Evolutionary conservation across 2,113 vertebrate species (phyloP).

Genomic region (Atrichornis clamosus): DNA sequence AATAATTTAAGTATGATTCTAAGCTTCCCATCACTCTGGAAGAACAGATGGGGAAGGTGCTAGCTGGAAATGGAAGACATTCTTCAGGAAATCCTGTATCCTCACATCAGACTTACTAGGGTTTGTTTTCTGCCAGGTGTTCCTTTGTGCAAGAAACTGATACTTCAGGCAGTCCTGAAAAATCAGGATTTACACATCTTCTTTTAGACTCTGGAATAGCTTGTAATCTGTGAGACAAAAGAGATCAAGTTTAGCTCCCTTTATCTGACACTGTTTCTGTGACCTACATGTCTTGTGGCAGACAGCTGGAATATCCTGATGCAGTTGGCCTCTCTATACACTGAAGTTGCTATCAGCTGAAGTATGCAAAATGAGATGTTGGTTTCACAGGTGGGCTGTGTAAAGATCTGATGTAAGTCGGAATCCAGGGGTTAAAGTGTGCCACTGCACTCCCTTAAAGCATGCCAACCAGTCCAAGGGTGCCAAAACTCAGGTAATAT

Average conservation of each 20-base stretch:
- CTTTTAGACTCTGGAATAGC: not conserved
- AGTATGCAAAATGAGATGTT: not conserved
- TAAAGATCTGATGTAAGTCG: not conserved
- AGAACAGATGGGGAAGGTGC: not conserved
- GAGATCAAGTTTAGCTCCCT: not conserved
- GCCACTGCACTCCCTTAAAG: not conserved
- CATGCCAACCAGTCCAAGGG: not conserved
- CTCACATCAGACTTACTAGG: not conserved
- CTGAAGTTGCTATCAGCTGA: not conserved
- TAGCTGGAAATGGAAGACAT: not conserved
- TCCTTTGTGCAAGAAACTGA: not conserved
- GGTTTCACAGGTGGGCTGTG: not conserved
- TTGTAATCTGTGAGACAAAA: conserved; percentile 7
- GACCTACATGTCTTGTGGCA: not conserved
- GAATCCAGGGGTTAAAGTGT: not conserved
- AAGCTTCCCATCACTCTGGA: not conserved
- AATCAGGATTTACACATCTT: not conserved
- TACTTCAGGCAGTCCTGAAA: not conserved
- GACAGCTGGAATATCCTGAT: not conserved
- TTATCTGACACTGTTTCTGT: not conserved
- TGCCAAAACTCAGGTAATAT: not conserved
- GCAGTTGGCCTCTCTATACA: not conserved
- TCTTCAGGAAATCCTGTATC: not conserved
- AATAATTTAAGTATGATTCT: not conserved
- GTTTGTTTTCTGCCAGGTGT: not conserved